phyloP scores from a whole-genome alignment of 2,797 vertebrate genomes.

The Squalus acanthias region DNA sequence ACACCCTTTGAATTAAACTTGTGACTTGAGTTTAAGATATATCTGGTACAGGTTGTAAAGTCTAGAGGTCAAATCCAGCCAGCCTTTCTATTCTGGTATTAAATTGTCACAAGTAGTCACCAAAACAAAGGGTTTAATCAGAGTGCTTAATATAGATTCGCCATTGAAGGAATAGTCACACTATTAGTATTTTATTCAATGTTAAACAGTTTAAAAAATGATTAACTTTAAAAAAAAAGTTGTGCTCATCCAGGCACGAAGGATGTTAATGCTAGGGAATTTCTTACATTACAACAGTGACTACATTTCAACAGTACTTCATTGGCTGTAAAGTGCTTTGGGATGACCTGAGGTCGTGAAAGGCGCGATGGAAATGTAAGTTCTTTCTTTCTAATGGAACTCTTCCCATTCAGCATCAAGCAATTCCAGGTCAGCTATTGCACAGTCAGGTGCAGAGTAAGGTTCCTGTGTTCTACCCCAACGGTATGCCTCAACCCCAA shows the following conservation, averaged over 20 bases:
- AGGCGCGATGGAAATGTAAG: no score
- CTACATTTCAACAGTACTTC: not conserved
- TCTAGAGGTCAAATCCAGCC: not conserved
- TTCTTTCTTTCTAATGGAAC: not conserved
- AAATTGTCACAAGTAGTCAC: not conserved
- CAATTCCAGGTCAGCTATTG: not conserved
- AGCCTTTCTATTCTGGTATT: not conserved
- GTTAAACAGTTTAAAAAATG: not conserved
- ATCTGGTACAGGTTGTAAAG: not conserved
- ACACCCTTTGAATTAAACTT: slow-evolving; percentile 21
- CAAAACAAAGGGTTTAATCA: not conserved
- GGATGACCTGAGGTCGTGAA: no score
- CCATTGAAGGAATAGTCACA: not conserved
- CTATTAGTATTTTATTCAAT: not conserved
- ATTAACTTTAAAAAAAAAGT: not conserved
- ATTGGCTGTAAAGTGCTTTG: not conserved
- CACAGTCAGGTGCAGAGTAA: not conserved
- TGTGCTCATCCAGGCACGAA: not conserved
- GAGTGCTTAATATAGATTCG: not conserved
- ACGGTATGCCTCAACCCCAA: not conserved
- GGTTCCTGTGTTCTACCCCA: not conserved
- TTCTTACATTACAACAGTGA: not conserved
- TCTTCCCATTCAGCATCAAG: not conserved
- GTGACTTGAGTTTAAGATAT: not conserved
- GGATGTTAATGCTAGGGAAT: not conserved